Evolutionary conservation across 2,888 invertebrate species (phyloP).

Genomic region (Willowsia nigromaculata): DNA sequence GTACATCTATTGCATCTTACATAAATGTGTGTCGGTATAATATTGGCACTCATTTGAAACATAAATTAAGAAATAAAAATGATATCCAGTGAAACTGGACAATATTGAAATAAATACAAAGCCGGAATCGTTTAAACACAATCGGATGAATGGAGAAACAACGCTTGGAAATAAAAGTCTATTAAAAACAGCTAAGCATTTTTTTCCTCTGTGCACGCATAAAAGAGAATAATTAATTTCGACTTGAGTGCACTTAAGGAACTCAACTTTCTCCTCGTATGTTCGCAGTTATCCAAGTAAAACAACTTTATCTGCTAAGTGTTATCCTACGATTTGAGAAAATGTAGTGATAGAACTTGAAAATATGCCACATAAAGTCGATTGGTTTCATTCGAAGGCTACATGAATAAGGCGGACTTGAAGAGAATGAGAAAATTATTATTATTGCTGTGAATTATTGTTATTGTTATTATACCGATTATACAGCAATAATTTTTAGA

Average conservation of each 20-base stretch:
- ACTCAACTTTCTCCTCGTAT: not conserved
- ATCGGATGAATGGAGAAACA: too few relatives aligned
- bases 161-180: not conserved
- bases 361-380: not conserved
- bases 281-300: not conserved
- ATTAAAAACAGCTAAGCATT: not conserved
- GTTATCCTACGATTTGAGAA: not conserved
- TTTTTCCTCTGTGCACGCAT: not conserved
- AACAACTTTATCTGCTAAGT: not conserved
- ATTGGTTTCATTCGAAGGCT: not conserved
- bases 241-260: not conserved
- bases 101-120: too few relatives aligned
- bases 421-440: slow-evolving; percentile 23
- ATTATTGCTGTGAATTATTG: not conserved
- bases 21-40: not conserved
- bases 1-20: not conserved
- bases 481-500: not conserved
- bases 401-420: slow-evolving; percentile 43
- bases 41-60: not conserved
- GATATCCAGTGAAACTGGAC: not conserved
- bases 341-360: not conserved
- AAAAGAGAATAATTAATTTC: not conserved
- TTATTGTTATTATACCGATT: slow-evolving; percentile 47
- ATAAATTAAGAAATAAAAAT: not conserved
- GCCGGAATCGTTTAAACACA: too few relatives aligned